Conservation (phyloP, 2,888 invertebrate species). For the Drosophila colorata region DNA sequence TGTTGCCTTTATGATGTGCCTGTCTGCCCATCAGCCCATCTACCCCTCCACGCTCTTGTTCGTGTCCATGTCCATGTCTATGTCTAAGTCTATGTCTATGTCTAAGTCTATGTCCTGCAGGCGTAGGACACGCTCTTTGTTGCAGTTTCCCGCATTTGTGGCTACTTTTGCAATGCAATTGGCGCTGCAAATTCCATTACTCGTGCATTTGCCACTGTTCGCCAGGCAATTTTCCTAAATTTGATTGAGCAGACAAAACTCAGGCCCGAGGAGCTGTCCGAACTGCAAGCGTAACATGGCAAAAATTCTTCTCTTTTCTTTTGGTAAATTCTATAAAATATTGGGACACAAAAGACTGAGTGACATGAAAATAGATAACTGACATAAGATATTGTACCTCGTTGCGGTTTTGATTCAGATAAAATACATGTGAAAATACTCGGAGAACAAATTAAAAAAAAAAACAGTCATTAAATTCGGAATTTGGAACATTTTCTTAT, state of each 20-base stretch:
- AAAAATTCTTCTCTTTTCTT: neutral
- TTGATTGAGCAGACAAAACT: slow-evolving; percentile 53
- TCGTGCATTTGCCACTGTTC: slow-evolving; percentile 49
- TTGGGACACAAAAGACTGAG: neutral
- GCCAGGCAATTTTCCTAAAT: slow-evolving; percentile 64
- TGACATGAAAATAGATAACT: slow-evolving; percentile 3
- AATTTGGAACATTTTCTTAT: too few species aligned
- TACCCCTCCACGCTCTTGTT: neutral
- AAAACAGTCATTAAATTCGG: too few species aligned
- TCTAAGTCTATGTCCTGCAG: slow-evolving; percentile 50
- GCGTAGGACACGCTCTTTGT: slow-evolving; percentile 52
- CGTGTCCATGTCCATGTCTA: neutral
- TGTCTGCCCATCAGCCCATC: slow-evolving; percentile 24
- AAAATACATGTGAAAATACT: too few species aligned
- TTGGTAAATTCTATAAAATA: slow-evolving; percentile 11
- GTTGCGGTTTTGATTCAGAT: neutral
- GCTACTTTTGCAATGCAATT: slow-evolving; percentile 71
- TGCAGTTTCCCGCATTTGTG: slow-evolving; percentile 52
- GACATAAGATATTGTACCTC: neutral
- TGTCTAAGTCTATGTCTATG: slow-evolving; percentile 5
- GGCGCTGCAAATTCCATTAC: slow-evolving; percentile 69
- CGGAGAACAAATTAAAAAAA: neutral
- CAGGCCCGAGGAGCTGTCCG: slow-evolving; percentile 1
- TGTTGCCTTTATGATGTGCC: slow-evolving; percentile 54
- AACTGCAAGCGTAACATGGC: slow-evolving; percentile 1